Evolutionary conservation across 2,888 invertebrate genomes (phyloP).

Genomic region (Acrobasis repandana): DNA sequence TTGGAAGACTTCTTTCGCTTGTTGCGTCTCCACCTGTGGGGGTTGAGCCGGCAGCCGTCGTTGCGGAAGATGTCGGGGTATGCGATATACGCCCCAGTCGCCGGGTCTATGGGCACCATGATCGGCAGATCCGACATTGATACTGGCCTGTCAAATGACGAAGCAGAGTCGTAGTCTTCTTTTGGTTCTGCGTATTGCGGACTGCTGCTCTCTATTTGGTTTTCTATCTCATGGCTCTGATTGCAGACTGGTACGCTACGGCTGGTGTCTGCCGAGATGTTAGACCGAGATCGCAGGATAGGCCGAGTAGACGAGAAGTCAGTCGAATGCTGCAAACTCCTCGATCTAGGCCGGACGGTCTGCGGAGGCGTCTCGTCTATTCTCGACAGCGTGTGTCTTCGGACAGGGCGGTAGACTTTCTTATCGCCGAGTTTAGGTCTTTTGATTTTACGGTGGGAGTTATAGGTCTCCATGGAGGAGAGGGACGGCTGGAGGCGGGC

Average conservation of each 20-base stretch:
- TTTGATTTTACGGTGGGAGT: constrained; percentile 68
- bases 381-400: constrained; percentile 66
- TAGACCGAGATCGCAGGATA: constrained; percentile 66
- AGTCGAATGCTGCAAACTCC: constrained; percentile 62
- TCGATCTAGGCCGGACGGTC: constrained; percentile 49
- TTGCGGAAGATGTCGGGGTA: constrained; percentile 72
- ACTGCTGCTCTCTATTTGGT: constrained; percentile 57
- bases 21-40: constrained; percentile 52
- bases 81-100: constrained; percentile 66
- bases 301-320: constrained; percentile 69
- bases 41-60: constrained; percentile 54
- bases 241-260: constrained; percentile 75
- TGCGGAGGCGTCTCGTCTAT: constrained; percentile 69
- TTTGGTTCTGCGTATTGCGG: constrained; percentile 73
- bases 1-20: constrained; percentile 54
- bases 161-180: constrained; percentile 50
- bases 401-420: constrained; percentile 66
- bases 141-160: constrained; percentile 61
- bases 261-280: constrained; percentile 74
- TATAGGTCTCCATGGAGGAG: constrained; percentile 64
- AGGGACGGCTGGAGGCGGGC: constrained; percentile 41
- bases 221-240: constrained; percentile 62
- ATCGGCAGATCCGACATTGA: constrained; percentile 72
- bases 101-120: constrained; percentile 64
- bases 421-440: constrained; percentile 63